A percentile compares a stretch with the other conserved stretches of the same genome.
These are phyloP conservation scores for Melanostigma gelatinosum DNA, from an alignment of 2,113 vertebrate species.

Conservation along the genomic window DNA sequence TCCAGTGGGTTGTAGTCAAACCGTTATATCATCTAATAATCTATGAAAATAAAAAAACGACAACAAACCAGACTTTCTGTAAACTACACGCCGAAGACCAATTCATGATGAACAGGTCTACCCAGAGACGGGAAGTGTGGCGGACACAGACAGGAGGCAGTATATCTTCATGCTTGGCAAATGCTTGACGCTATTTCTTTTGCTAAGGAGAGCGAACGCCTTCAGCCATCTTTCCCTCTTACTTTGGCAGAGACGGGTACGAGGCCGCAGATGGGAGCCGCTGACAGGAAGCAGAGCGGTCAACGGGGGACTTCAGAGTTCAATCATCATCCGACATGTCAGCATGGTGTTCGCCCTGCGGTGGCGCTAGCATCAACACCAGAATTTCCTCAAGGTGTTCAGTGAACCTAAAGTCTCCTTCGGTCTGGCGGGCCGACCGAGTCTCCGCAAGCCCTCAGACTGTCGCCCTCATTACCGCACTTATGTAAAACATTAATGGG, in stretches of 20 bases:
- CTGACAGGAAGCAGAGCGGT: constrained; percentile 36
- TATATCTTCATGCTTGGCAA: constrained; percentile 45
- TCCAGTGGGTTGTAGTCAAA: background rate
- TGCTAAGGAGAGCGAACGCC: constrained; percentile 43
- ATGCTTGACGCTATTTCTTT: constrained; percentile 47
- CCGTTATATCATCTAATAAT: background rate
- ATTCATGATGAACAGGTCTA: constrained; percentile 55
- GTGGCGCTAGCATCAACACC: no score
- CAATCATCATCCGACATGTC: constrained; percentile 18
- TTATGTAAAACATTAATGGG: constrained; percentile 70
- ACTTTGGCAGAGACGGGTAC: constrained; percentile 31
- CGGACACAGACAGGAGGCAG: constrained; percentile 41
- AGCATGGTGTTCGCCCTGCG: background rate
- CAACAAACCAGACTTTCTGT: constrained; percentile 25
- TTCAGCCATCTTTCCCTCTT: constrained; percentile 41
- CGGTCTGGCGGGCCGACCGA: constrained; percentile 21
- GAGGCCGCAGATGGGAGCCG: constrained; percentile 32
- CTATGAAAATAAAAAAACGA: constrained; percentile 21
- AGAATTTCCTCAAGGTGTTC: constrained; percentile 25
- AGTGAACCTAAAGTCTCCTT: constrained; percentile 40
- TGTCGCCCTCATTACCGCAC: constrained; percentile 45
- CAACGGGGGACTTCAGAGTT: constrained; percentile 41
- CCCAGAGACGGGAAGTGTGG: constrained; percentile 28
- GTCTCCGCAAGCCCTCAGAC: constrained; percentile 5
- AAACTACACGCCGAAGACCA: constrained; percentile 28